A percentile compares a stretch with the other conserved stretches of the same genome.
Evolutionary conservation across 2,888 invertebrate genomes (phyloP).

Genomic region (Pseudococcus jackbeardsleyi): DNA sequence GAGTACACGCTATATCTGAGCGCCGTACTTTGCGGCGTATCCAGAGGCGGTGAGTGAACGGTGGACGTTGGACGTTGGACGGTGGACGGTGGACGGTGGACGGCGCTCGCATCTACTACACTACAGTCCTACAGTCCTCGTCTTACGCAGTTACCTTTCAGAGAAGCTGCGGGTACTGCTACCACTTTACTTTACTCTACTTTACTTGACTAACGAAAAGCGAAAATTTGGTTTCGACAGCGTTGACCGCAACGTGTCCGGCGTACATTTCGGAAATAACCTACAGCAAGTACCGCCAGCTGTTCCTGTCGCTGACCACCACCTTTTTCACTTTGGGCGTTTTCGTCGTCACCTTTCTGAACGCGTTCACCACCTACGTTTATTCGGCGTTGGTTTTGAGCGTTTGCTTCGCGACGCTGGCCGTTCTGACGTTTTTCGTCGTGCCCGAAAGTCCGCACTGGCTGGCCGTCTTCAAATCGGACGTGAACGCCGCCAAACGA

Average conservation of each 20-base stretch:
- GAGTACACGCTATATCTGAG: background rate
- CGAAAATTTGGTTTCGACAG: conserved; percentile 7
- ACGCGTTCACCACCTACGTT: background rate
- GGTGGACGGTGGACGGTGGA: background rate
- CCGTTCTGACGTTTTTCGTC: conserved; percentile 17
- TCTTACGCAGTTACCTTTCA: too few relatives aligned
- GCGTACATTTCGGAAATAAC: conserved; percentile 58
- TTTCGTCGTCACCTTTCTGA: conserved; percentile 2
- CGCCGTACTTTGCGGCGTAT: conserved; percentile 25
- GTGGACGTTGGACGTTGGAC: background rate
- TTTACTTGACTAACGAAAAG: background rate
- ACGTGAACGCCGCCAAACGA: background rate
- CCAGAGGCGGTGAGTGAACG: conserved; percentile 39
- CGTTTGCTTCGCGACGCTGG: conserved; percentile 44
- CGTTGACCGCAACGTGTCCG: conserved; percentile 39
- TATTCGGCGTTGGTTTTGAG: conserved; percentile 11
- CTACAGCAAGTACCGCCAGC: conserved; percentile 44
- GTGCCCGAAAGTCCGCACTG: conserved; percentile 66
- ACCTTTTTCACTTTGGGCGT: conserved; percentile 46
- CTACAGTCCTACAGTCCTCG: too few relatives aligned
- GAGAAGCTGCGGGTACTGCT: too few relatives aligned
- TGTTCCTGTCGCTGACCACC: conserved; percentile 43
- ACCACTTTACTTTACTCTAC: too few relatives aligned
- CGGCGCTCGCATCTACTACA: background rate
- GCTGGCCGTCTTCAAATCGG: conserved; percentile 59